Evolutionary conservation across 1,140 invertebrate genomes (phyloP).

Genomic region (Calephelis virginiensis): DNA sequence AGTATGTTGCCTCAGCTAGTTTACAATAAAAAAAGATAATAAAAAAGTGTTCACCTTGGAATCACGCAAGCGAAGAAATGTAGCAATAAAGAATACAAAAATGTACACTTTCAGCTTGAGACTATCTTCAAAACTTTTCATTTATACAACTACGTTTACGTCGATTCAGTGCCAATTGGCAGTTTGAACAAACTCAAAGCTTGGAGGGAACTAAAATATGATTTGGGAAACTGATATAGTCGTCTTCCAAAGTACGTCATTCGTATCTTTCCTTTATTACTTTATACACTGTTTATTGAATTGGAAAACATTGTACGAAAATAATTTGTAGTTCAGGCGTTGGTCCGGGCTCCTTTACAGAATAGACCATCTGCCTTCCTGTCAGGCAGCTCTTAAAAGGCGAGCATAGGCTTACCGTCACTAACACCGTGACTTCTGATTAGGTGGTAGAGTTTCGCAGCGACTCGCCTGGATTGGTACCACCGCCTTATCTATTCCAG

Average conservation of each 20-base stretch:
- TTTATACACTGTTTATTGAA: not conserved
- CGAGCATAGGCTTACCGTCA: no score
- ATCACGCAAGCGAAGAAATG: not conserved
- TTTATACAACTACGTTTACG: not conserved
- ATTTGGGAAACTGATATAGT: not conserved
- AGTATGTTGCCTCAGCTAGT: no score
- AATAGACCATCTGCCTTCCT: no score
- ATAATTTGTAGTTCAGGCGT: no score
- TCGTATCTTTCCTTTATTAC: not conserved
- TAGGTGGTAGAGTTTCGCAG: no score
- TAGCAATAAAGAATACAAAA: not conserved
- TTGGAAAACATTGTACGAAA: constrained; percentile 4
- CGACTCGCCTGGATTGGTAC: no score
- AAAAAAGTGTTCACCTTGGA: constrained; percentile 1
- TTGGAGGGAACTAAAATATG: constrained; percentile 5
- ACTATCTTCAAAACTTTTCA: constrained; percentile 17
- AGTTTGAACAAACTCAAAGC: constrained; percentile 15
- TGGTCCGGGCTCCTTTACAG: no score
- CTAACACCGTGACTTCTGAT: no score
- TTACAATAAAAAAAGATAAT: not conserved
- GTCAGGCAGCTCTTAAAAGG: no score
- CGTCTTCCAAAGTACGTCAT: constrained; percentile 5
- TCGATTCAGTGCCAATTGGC: constrained; percentile 10
- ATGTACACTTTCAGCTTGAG: constrained; percentile 10
- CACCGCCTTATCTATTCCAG: no score